Base-by-base conservation (phyloP, 2,888 invertebrate species). In the Lasioglossum calceatum region DNA sequence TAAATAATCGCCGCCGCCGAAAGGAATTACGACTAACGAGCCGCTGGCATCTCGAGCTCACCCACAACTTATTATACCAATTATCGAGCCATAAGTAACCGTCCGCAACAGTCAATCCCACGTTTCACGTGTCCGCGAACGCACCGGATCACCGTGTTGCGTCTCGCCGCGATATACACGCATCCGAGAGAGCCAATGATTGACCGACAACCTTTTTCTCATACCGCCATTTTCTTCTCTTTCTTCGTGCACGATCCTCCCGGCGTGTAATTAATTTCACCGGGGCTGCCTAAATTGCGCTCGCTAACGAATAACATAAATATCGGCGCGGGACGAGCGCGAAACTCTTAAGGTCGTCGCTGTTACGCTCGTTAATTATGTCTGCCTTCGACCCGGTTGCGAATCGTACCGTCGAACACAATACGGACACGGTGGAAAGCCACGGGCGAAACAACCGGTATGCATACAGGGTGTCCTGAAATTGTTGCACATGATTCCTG, bases 341-440 rank as follows among this genome's bases (percentile, higher is more conserved):
- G 84, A 81, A 77, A 79, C 87, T 81, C 79, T 83, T 81, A 54
- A 82, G 83, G 77, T 81, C 81, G 77, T 71, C 70, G 82, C 36
- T 76, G 77, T 54, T 78, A 85, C 58, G 85, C 77, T 82, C 88
- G 90, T 88, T 90, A 88, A 90, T 90, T 90, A 90, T 70, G 70
- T 90, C 86, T 82, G 84, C 27, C 50, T 78, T 86, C 88, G 88
- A 87, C 83, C 85, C 73, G 77, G 42, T 42, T 50, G 72, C 61
- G 82, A 78, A 81, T 84, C 81, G 81, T 42, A 50, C 75, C 74
- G 82, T 83, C 80, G 77, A 67, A 44, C 64, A 44, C 64, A 36
- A 44, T 44, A 32, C 54, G 14, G 19, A 36, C 47, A 32, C 27
- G 71, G 58, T n/a, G 58, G 54, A 74, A 71, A 73, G 58, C 70